Percentiles rank a stretch among this genome's conserved stretches.
Conservation (phyloP, 2,888 invertebrate species). For the Tineola bisselliella region DNA sequence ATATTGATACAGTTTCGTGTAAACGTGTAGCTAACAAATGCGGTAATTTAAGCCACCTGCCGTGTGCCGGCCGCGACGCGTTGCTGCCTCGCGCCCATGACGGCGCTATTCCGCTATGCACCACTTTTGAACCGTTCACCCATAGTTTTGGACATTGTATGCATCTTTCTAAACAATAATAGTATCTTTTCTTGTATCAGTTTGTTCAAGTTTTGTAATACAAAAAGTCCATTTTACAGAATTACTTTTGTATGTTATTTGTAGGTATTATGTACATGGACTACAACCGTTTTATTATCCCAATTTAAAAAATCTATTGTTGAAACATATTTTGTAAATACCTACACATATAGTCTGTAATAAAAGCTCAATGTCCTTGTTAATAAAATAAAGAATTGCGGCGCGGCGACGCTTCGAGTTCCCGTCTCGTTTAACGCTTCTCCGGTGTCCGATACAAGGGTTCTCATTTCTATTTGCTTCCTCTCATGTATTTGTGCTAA, state of each 20-base stretch:
- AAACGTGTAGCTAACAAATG: slow-evolving; percentile 64
- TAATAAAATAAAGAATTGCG: slow-evolving; percentile 21
- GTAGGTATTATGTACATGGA: no score
- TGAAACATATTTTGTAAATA: no score
- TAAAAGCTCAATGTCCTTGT: slow-evolving; percentile 1
- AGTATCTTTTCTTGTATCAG: background rate
- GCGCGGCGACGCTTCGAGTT: slow-evolving; percentile 1
- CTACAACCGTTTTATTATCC: no score
- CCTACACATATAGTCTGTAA: background rate
- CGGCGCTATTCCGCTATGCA: slow-evolving; percentile 36
- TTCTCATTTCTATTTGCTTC: slow-evolving; percentile 26
- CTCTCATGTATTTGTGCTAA: slow-evolving; percentile 39
- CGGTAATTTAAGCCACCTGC: slow-evolving; percentile 66
- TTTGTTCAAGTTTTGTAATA: background rate
- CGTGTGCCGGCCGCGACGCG: slow-evolving; percentile 36
- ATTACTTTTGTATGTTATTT: no score
- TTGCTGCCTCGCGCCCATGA: slow-evolving; percentile 22
- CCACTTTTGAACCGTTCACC: slow-evolving; percentile 54
- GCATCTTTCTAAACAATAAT: background rate
- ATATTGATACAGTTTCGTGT: slow-evolving; percentile 69
- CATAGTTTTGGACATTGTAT: slow-evolving; percentile 24
- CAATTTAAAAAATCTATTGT: no score
- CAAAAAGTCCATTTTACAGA: background rate
- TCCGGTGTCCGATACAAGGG: slow-evolving; percentile 10
- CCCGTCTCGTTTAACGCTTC: slow-evolving; percentile 19